phyloP scores from a whole-genome alignment of 2,888 invertebrate genomes.

The Aphrophora alni region DNA sequence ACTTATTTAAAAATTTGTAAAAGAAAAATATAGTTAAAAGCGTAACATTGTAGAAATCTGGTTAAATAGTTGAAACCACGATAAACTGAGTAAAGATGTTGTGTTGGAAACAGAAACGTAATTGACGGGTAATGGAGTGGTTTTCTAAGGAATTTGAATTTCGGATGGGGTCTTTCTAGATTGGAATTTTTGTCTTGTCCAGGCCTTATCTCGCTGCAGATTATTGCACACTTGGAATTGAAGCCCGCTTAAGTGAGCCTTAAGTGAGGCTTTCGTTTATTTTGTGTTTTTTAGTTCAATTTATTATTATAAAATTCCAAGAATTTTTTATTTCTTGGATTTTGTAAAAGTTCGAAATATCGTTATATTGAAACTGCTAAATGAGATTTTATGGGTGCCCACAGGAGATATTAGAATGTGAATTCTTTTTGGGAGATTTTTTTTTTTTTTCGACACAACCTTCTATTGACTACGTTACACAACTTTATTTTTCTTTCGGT shows the following conservation, averaged over 20 bases:
- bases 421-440: no score
- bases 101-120: neutral
- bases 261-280: no score
- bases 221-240: neutral
- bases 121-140: constrained; percentile 5
- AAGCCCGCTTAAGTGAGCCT: neutral
- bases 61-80: neutral
- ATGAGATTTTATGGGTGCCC: no score
- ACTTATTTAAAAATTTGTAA: constrained; percentile 27
- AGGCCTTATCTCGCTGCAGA: neutral
- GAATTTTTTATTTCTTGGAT: no score
- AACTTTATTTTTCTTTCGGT: no score
- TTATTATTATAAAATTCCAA: no score
- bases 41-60: neutral
- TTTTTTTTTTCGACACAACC: no score
- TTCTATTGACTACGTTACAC: no score
- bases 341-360: no score
- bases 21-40: neutral
- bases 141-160: neutral
- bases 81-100: neutral
- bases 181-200: neutral
- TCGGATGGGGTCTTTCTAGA: neutral
- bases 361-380: no score
- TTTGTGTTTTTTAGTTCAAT: no score
- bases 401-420: no score